phyloP scores from a whole-genome alignment of 2,113 vertebrate species.

The Catharus fuscescens region DNA sequence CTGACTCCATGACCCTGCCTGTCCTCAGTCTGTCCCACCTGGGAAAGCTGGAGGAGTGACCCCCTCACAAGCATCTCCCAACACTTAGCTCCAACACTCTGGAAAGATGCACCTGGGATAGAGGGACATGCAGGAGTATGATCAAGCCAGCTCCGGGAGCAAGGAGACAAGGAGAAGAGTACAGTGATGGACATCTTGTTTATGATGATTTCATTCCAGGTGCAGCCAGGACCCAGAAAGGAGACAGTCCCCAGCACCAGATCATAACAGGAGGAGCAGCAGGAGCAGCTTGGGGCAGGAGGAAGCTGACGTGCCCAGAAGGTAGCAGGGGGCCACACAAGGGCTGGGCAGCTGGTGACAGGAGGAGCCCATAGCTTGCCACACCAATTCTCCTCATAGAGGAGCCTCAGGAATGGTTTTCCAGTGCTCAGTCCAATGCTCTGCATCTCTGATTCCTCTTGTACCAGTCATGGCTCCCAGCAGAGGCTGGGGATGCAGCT shows the following conservation, averaged over 20 bases:
- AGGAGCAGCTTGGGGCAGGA: constrained; percentile 52
- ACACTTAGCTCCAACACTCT: neutral
- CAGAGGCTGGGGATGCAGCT: neutral
- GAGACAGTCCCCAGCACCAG: neutral
- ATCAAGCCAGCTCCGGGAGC: neutral
- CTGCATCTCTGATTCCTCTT: neutral
- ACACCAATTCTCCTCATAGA: neutral
- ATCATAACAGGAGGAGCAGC: neutral
- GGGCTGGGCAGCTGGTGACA: neutral
- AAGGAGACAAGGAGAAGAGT: neutral
- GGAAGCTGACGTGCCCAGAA: neutral
- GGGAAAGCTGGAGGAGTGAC: neutral
- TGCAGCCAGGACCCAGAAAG: neutral
- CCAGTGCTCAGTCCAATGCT: neutral
- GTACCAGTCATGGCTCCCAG: neutral
- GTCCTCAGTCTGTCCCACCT: neutral
- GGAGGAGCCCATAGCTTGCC: neutral
- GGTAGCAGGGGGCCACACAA: neutral
- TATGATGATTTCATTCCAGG: neutral
- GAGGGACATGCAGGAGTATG: fast-evolving
- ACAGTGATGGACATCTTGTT: neutral
- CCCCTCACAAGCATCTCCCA: neutral
- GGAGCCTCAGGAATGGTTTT: neutral
- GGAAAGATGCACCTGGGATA: neutral
- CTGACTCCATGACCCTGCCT: neutral